These are phyloP conservation scores for Drosophila vallismaia DNA, from an alignment of 2,888 invertebrate genomes.

Conservation along the genomic window DNA sequence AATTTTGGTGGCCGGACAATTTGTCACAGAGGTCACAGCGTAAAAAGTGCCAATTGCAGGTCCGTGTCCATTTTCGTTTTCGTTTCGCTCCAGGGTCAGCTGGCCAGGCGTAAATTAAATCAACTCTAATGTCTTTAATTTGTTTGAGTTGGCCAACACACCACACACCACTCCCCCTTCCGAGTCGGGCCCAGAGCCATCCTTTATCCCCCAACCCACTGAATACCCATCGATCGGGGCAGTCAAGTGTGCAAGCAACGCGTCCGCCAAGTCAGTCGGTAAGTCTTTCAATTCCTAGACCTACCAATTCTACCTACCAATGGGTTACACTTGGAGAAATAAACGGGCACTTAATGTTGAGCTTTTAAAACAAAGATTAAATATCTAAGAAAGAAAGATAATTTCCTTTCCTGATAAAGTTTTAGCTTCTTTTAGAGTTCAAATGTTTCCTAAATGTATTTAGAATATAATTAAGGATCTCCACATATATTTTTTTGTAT, in stretches of 20 bases:
- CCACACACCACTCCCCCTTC: constrained; percentile 2
- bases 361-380: not conserved
- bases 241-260: constrained; percentile 52
- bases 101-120: constrained; percentile 73
- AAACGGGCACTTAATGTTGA: no score
- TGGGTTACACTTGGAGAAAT: not conserved
- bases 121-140: constrained; percentile 78
- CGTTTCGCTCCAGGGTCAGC: constrained; percentile 59
- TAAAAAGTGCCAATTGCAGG: constrained; percentile 77
- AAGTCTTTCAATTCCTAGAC: constrained; percentile 21
- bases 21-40: constrained; percentile 69
- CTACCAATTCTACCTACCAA: not conserved
- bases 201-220: constrained; percentile 9
- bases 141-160: constrained; percentile 60
- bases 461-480: no score
- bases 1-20: constrained; percentile 57
- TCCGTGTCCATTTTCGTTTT: not conserved
- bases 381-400: no score
- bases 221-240: constrained; percentile 20
- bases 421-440: no score
- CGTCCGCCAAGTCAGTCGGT: constrained; percentile 44
- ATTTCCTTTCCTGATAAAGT: no score
- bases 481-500: no score
- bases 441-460: no score
- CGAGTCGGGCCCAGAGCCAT: not conserved